Conservation (phyloP, 2,113 vertebrate species). For the Theristicus caerulescens region DNA sequence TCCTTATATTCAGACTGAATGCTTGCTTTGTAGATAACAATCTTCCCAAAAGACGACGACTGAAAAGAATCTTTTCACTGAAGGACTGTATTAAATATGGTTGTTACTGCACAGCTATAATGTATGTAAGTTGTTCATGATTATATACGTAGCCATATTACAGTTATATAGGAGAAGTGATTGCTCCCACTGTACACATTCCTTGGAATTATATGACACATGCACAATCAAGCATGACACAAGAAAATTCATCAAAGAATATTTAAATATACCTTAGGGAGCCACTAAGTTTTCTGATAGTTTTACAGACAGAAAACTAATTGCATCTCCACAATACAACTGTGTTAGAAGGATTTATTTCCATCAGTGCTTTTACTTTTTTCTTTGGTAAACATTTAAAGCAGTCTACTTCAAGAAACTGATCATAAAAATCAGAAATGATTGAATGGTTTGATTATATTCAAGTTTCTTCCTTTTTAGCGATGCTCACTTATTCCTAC, state of each 20-base stretch:
- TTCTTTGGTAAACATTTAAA: background rate
- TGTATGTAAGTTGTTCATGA: background rate
- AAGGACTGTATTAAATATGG: background rate
- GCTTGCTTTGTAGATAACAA: background rate
- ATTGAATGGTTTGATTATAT: background rate
- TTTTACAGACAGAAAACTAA: conserved; percentile 69
- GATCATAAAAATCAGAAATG: background rate
- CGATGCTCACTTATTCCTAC: background rate
- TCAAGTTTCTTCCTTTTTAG: background rate
- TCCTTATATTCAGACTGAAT: background rate
- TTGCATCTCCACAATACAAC: conserved; percentile 57
- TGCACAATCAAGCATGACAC: conserved; percentile 52
- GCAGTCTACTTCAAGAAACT: background rate
- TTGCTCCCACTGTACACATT: conserved; percentile 54
- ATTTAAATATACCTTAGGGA: conserved; percentile 57
- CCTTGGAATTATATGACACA: conserved; percentile 34
- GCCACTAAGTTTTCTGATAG: conserved; percentile 43
- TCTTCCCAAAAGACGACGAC: background rate
- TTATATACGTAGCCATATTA: background rate
- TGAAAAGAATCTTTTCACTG: background rate
- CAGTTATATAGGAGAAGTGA: conserved; percentile 24
- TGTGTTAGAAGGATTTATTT: background rate
- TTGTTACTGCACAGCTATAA: background rate
- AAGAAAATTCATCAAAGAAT: conserved; percentile 69
- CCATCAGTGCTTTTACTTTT: background rate